Percentiles rank a stretch among this genome's conserved stretches.
Conservation (phyloP, 2,113 vertebrate genomes). For the Pedionomus torquatus region DNA sequence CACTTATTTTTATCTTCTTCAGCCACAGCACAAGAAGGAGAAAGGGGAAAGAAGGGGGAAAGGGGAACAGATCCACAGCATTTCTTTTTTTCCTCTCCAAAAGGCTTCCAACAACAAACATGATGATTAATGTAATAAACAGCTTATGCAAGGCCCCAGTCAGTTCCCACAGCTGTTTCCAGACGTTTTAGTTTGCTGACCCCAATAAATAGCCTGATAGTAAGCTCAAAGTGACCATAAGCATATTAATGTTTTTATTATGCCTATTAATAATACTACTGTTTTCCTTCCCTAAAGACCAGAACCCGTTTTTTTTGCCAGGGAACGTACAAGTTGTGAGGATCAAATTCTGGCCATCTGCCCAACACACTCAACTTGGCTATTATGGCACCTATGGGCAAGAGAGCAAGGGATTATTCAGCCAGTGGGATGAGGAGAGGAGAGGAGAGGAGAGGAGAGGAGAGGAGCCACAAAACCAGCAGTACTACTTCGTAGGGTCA, state of each 20-base stretch:
- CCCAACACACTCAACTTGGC: neutral
- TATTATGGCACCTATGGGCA: neutral
- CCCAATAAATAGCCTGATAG: neutral
- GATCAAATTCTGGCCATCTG: neutral
- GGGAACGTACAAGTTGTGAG: neutral
- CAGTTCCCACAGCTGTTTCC: neutral
- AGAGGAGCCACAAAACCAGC: too few relatives aligned
- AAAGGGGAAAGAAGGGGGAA: neutral
- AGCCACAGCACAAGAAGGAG: neutral
- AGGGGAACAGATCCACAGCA: neutral
- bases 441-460: fast-evolving
- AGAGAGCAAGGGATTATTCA: neutral
- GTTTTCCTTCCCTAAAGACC: neutral
- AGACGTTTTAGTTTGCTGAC: neutral
- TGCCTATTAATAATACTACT: neutral
- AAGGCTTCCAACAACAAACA: neutral
- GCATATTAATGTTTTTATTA: neutral
- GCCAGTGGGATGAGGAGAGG: too few relatives aligned
- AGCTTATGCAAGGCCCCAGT: neutral
- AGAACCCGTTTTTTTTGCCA: neutral
- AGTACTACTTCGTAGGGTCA: neutral
- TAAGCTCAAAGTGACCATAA: neutral
- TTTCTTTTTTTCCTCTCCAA: neutral
- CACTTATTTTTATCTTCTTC: neutral
- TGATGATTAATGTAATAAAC: neutral